Conservation (phyloP, 2,888 invertebrate genomes). For the Trypoxylon attenuatum region DNA sequence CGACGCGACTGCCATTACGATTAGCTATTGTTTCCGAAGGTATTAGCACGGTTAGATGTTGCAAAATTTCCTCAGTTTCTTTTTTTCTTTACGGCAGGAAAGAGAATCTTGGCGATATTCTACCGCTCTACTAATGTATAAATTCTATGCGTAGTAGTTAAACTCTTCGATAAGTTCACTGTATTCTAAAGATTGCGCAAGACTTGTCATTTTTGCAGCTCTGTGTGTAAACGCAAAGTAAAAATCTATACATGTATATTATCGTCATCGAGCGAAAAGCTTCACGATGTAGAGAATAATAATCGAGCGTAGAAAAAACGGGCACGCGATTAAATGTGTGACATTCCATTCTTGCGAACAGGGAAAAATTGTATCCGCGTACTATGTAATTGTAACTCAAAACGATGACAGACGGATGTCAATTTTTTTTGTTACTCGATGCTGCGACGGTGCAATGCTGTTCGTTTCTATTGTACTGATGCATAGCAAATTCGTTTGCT, state of each 20-base stretch:
- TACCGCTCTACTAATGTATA: slow-evolving; percentile 16
- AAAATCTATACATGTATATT: slow-evolving; percentile 15
- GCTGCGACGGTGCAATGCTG: no score
- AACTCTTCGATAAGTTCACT: slow-evolving; percentile 27
- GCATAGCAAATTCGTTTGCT: no score
- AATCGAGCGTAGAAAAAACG: not conserved
- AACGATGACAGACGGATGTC: not conserved
- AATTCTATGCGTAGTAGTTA: no score
- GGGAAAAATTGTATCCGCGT: not conserved
- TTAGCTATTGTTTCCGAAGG: slow-evolving; percentile 44
- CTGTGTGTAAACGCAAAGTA: not conserved
- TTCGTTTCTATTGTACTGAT: no score
- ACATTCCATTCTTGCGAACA: not conserved
- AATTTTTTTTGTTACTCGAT: no score
- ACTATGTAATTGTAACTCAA: not conserved
- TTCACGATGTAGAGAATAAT: not conserved
- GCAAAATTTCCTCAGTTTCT: slow-evolving; percentile 14
- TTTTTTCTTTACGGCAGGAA: slow-evolving; percentile 23
- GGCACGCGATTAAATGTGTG: not conserved
- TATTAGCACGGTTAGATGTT: slow-evolving; percentile 24
- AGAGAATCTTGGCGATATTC: slow-evolving; percentile 12
- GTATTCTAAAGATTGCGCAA: slow-evolving; percentile 15
- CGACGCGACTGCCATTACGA: slow-evolving; percentile 54
- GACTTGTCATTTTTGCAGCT: slow-evolving; percentile 21
- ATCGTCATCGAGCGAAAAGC: slow-evolving; percentile 22